Percentiles rank a stretch among this genome's conserved stretches.
Conservation (phyloP, 1,140 invertebrate species). For the Drosophila kikkawai region DNA sequence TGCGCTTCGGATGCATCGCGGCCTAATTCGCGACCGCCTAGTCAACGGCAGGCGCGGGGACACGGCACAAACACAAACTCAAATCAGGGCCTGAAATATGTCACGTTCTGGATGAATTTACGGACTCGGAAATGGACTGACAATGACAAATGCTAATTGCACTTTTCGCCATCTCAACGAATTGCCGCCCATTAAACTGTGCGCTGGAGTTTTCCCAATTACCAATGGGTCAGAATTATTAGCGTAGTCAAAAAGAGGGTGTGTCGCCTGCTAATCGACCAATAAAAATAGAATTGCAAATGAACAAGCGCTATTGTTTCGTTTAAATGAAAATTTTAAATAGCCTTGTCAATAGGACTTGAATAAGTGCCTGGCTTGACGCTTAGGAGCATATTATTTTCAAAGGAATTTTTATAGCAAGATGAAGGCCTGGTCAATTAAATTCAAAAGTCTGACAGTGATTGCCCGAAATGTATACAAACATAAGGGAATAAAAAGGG, state of each 20-base stretch:
- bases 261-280: constrained; percentile 5
- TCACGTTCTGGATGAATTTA: constrained; percentile 66
- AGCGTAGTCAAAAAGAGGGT: constrained; percentile 18
- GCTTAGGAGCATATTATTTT: not conserved
- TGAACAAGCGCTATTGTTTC: constrained; percentile 34
- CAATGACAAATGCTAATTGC: constrained; percentile 63
- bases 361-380: not conserved
- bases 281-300: constrained; percentile 40
- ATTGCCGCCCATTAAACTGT: constrained; percentile 27
- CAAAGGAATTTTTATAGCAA: not conserved
- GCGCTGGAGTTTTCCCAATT: constrained; percentile 36
- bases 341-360: not conserved
- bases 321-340: constrained; percentile 7
- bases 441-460: not conserved
- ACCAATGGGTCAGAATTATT: constrained; percentile 22
- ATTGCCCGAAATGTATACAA: not conserved
- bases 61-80: constrained; percentile 1
- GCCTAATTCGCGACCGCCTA: constrained; percentile 21
- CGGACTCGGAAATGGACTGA: constrained; percentile 26
- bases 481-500: not conserved
- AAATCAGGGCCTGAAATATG: constrained; percentile 40
- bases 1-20: constrained; percentile 11
- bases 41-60: constrained; percentile 16
- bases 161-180: constrained; percentile 28
- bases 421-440: not conserved